Conservation (phyloP, 2,113 vertebrate genomes). For the Dipodomys spectabilis region DNA sequence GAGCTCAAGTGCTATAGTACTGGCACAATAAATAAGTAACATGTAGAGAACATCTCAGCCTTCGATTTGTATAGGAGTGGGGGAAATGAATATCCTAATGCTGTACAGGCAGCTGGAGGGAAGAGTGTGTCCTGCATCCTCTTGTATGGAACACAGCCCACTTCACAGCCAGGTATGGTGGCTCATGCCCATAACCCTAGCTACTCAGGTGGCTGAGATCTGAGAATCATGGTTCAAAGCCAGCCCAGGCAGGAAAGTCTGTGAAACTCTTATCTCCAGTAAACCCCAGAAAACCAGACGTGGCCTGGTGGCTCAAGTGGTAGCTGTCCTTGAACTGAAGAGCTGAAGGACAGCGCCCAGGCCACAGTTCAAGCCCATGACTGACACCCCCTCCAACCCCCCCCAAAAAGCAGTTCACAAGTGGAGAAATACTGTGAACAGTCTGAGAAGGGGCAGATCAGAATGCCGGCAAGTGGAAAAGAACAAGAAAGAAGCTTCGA, state of each 20-base stretch:
- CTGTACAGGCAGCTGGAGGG: background rate
- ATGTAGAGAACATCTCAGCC: background rate
- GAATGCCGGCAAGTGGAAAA: background rate
- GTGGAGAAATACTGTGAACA: background rate
- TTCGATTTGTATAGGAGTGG: background rate
- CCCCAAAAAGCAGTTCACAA: background rate
- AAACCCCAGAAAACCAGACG: too few relatives aligned
- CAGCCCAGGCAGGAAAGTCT: too few relatives aligned
- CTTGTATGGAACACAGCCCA: background rate
- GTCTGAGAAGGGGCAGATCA: background rate
- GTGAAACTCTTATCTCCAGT: too few relatives aligned
- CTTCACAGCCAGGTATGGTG: background rate
- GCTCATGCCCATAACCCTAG: too few relatives aligned
- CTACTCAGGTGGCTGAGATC: too few relatives aligned
- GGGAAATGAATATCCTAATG: slow-evolving; percentile 12
- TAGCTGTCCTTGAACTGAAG: too few relatives aligned
- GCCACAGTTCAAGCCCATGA: too few relatives aligned
- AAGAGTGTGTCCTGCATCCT: background rate
- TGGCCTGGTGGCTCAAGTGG: too few relatives aligned
- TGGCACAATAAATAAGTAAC: background rate
- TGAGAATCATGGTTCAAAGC: too few relatives aligned
- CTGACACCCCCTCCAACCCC: background rate
- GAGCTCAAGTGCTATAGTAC: too few relatives aligned
- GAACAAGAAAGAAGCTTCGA: background rate
- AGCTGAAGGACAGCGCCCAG: background rate